A percentile compares a stretch with the other conserved stretches of the same genome.
phyloP scores from a whole-genome alignment of 2,797 vertebrate species.

The Anableps anableps region DNA sequence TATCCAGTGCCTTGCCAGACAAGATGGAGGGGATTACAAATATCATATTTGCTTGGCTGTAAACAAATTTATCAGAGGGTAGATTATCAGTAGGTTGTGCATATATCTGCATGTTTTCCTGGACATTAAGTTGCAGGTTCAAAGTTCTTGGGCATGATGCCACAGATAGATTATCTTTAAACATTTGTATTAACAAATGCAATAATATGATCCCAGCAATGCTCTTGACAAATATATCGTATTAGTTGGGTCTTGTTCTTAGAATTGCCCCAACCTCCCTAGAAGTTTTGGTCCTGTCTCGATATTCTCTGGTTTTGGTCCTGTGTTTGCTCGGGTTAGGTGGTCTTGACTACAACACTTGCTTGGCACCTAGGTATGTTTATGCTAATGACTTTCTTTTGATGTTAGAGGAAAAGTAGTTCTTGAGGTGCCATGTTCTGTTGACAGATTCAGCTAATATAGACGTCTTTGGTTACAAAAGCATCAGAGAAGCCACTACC shows the following conservation, averaged over 20 bases:
- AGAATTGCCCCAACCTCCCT: no score
- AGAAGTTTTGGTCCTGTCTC: no score
- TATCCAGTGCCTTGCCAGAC: constrained; percentile 52
- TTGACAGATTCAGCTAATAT: no score
- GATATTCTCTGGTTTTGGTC: neutral
- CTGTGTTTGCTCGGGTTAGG: neutral
- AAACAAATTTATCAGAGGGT: constrained; percentile 68
- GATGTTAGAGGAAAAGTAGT: no score
- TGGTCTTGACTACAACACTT: neutral
- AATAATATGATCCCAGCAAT: no score
- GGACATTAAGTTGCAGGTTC: constrained; percentile 13
- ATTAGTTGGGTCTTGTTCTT: no score
- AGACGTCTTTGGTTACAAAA: neutral
- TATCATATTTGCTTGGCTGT: constrained; percentile 62
- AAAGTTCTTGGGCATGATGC: constrained; percentile 29
- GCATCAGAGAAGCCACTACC: neutral
- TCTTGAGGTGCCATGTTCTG: no score
- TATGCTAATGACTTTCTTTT: neutral
- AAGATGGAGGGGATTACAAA: constrained; percentile 67
- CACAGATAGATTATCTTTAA: no score
- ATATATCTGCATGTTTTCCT: constrained; percentile 45
- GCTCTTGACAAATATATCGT: no score
- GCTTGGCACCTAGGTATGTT: neutral
- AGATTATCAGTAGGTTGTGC: constrained; percentile 51
- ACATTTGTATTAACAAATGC: no score